Base-by-base conservation (phyloP, 2,113 vertebrate genomes). In the Prunella fulvescens region DNA sequence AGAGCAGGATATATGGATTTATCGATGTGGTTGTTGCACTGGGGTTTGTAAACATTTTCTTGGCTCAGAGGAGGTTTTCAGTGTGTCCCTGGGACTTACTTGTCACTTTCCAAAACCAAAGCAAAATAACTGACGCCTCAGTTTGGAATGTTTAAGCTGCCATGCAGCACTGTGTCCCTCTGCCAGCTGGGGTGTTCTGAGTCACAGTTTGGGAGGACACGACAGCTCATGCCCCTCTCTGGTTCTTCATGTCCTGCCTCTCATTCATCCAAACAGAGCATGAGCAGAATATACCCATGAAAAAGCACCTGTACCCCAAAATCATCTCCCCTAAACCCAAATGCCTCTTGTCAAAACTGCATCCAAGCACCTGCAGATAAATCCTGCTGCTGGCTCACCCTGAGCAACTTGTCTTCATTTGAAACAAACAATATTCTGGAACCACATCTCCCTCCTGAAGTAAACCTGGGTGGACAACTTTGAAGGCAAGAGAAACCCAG, bases 21-120 rank as follows among this genome's bases (percentile, higher is more conserved):
- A 96, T 91, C 2, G 62, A 94, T 90, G 86, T 42, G 51, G 71
- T 18, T 78, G 53, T 65, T 66, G 70, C 57, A 74, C 58, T 54
- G 77, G 79, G 71, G 90, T 93, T 85, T 93, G 57, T 92, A 92
- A 93, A 90, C 64, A 47, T 72, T 78, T 70, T 81, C 64, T 71
- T 61, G 73, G 57, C 81, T 97, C 45, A 62, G 26, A 69, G 31
- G 42, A 64, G 83, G 35, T 54, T 93, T 65, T 56, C 71, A 10
- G 0, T 9, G 35, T 48, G 67, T 94, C 24, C 45, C 76, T 58
- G 62, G n/a, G 50, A 67, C 78, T 71, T 51, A 37, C 9, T 24
- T 42, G 11, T 35, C 28, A 12, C 29, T 80, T 69, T 82, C 78
- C 50, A 64, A 76, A 92, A 54, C 44, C 83, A 64, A 70, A 65